Evolutionary conservation across 2,888 invertebrate species (phyloP).

Genomic region (Protonemura montana): DNA sequence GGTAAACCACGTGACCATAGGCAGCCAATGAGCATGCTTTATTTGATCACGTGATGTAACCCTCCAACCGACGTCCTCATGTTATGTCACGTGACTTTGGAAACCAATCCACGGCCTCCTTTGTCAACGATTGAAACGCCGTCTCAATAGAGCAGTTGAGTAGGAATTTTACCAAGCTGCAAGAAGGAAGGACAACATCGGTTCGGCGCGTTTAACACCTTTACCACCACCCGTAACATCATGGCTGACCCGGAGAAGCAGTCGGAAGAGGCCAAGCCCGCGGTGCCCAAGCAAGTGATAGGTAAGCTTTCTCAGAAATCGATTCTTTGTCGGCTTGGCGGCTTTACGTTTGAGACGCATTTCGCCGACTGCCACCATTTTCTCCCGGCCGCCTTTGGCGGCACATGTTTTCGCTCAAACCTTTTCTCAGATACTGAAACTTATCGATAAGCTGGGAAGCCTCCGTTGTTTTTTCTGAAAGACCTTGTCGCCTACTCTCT

Average conservation of each 20-base stretch:
- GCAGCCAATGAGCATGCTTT: background rate
- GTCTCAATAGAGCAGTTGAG: constrained; percentile 54
- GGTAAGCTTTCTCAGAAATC: constrained; percentile 66
- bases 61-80: background rate
- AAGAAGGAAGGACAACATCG: constrained; percentile 63
- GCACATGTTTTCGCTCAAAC: constrained; percentile 40
- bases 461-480: background rate
- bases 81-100: background rate
- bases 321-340: constrained; percentile 15
- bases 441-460: background rate
- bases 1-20: background rate
- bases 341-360: background rate
- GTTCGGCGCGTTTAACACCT: constrained; percentile 62
- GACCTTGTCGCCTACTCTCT: background rate
- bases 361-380: constrained; percentile 47
- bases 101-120: background rate
- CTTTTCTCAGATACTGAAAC: background rate
- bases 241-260: constrained; percentile 96
- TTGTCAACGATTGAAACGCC: background rate
- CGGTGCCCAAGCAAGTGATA: constrained; percentile 86
- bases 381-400: constrained; percentile 40
- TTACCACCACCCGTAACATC: constrained; percentile 71
- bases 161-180: constrained; percentile 63
- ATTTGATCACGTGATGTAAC: background rate
- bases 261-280: constrained; percentile 75